phyloP scores from a whole-genome alignment of 2,113 vertebrate genomes.

The Bolborhynchus lineola region DNA sequence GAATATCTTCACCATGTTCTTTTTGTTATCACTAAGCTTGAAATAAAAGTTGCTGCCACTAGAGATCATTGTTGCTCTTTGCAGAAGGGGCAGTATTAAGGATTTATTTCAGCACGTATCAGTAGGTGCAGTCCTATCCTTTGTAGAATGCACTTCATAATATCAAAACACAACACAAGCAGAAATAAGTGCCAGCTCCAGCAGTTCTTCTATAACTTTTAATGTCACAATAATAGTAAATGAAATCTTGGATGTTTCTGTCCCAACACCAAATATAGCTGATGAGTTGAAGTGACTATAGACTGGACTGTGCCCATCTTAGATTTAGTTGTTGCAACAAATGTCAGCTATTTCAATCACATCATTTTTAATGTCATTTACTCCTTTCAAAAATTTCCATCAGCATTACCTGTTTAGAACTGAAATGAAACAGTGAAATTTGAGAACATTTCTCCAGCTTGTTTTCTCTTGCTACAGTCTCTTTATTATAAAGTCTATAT shows the following conservation, averaged over 20 bases:
- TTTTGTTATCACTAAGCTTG: not conserved
- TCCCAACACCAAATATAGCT: not conserved
- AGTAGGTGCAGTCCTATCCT: not conserved
- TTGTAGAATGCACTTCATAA: not conserved
- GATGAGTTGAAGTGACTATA: not conserved
- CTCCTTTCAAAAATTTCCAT: not conserved
- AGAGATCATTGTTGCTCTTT: conserved; percentile 73
- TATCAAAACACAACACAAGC: not conserved
- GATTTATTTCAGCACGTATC: not conserved
- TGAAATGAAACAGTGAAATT: not conserved
- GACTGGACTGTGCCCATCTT: not conserved
- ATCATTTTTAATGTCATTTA: not conserved
- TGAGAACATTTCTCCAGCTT: not conserved
- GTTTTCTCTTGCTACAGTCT: not conserved
- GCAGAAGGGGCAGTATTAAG: not conserved
- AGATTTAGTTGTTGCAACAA: not conserved
- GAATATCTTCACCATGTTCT: not conserved
- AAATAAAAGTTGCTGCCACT: conserved; percentile 64
- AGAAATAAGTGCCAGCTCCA: not conserved
- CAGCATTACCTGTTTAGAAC: not conserved
- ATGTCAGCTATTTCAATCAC: not conserved
- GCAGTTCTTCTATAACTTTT: not conserved
- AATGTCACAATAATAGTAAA: not conserved
- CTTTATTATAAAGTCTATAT: not conserved
- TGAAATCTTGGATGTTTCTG: not conserved